Evolutionary conservation across 2,888 invertebrate genomes (phyloP), one percentile per base, ranked within the genome.

Genomic region (Podabrus alpinus): DNA sequence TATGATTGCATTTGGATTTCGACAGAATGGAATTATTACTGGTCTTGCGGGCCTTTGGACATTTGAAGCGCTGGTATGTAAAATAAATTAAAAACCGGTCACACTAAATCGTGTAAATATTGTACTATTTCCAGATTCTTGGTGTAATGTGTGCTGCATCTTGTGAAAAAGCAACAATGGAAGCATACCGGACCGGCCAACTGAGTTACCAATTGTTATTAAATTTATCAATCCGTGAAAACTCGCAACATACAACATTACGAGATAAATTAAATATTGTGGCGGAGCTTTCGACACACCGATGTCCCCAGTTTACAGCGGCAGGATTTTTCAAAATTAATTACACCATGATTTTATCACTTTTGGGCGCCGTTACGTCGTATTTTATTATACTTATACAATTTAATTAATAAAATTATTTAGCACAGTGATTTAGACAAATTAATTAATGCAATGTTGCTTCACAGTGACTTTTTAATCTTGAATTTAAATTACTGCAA

Each of bases 151-250:
- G 81, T n/a, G 79, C 81, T n/a, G 45, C 67, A 9, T 69, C 76
- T 17, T 81, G 81, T 59, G 79, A 80, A 17, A 66, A 71, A 9
- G 69, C 79, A 17, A 73, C 77, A 19, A 77, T 71, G 67, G 81
- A 82, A 76, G 79, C 79, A 9, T 77, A 74, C 15, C 71, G 70
- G 67, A 80, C 80, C 3, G 69, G 77, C 1, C 73, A 75, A n/a
- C 77, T 80, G 24, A 77, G 78, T 68, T 80, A 78, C 60, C 78
- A 76, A 60, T 66, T 81, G 9, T 72, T 82, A 3, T 76, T 78
- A 19, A 77, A 78, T 60, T 15, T 81, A 21, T 77, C 80, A 9
- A n/a, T 66, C 11, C 15, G n/a, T n/a, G 61, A 74, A 29, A 66
- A 15, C 15, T 66, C 72, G 9, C 69, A 72, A 69, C 68, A 76